These are phyloP conservation scores for Virgularia gustaviana DNA, from an alignment of 92 coral and sea anemone species.

Conservation along the genomic window DNA sequence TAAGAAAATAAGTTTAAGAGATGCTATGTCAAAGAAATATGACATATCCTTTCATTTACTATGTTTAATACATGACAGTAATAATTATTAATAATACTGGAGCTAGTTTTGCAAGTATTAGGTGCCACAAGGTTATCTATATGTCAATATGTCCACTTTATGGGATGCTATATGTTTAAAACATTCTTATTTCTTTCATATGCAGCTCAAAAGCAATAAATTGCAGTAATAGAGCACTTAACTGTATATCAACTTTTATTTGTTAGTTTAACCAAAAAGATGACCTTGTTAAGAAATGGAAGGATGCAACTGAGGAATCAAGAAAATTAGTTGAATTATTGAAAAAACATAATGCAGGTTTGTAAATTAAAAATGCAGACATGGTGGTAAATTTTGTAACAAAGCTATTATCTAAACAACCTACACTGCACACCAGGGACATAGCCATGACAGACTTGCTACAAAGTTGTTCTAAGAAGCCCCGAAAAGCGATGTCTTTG, in stretches of 20 bases:
- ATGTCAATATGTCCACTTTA: too few relatives aligned
- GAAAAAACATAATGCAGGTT: conserved; percentile 37
- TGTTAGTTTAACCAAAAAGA: conserved; percentile 86
- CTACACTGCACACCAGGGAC: too few relatives aligned
- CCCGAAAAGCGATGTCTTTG: background rate
- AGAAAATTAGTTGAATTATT: conserved; percentile 25
- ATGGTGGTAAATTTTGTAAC: too few relatives aligned
- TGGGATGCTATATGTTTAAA: too few relatives aligned
- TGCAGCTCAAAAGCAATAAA: too few relatives aligned
- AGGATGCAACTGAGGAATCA: conserved; percentile 75
- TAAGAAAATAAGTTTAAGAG: background rate
- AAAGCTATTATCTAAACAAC: too few relatives aligned
- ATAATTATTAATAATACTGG: too few relatives aligned
- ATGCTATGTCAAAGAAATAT: too few relatives aligned
- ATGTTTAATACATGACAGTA: background rate
- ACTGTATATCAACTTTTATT: background rate
- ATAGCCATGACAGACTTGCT: background rate
- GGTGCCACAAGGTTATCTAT: too few relatives aligned
- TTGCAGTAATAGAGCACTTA: background rate
- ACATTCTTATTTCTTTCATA: too few relatives aligned
- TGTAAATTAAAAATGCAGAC: background rate
- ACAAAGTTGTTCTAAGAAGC: background rate
- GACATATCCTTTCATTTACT: too few relatives aligned
- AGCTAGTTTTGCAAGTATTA: too few relatives aligned
- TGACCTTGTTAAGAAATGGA: conserved; percentile 74